A percentile compares a stretch with the other conserved stretches of the same genome.
Evolutionary conservation across 2,113 vertebrate genomes (phyloP).

Genomic region (Gambusia affinis): DNA sequence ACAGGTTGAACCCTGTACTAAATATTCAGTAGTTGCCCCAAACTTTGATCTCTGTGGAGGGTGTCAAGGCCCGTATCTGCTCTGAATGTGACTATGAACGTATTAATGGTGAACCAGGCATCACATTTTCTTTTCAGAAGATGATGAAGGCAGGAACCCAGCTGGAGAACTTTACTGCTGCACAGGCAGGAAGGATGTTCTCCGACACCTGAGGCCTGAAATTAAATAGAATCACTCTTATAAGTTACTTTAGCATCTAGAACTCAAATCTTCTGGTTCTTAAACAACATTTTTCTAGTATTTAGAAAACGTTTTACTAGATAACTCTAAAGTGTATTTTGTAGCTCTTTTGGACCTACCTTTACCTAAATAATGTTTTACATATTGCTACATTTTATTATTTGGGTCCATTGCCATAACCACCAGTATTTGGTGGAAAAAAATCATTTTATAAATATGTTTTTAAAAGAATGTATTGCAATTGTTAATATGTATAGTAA

Average conservation of each 20-base stretch:
- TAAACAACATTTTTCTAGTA: not conserved
- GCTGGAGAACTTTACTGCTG: constrained; percentile 27
- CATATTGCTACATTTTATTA: not conserved
- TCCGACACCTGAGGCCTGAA: constrained; percentile 17
- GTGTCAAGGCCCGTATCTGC: constrained; percentile 59
- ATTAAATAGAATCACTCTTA: too few species aligned
- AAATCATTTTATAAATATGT: too few species aligned
- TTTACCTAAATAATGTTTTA: not conserved
- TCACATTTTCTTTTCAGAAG: constrained; percentile 15
- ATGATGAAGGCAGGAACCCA: constrained; percentile 20
- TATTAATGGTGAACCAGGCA: constrained; percentile 31
- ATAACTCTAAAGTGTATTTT: not conserved
- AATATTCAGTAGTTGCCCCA: constrained; percentile 54
- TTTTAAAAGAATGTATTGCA: too few species aligned
- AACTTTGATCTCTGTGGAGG: constrained; percentile 19
- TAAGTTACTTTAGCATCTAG: too few species aligned
- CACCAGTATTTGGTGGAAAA: not conserved
- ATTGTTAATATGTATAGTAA: too few species aligned
- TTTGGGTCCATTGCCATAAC: not conserved
- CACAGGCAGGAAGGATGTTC: constrained; percentile 11
- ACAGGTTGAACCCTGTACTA: constrained; percentile 11
- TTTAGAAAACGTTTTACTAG: not conserved
- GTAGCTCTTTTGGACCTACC: too few species aligned
- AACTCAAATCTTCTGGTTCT: too few species aligned
- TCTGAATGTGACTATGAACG: constrained; percentile 21